Evolutionary conservation across 2,113 vertebrate species (phyloP).

Genomic region (Otis tarda): DNA sequence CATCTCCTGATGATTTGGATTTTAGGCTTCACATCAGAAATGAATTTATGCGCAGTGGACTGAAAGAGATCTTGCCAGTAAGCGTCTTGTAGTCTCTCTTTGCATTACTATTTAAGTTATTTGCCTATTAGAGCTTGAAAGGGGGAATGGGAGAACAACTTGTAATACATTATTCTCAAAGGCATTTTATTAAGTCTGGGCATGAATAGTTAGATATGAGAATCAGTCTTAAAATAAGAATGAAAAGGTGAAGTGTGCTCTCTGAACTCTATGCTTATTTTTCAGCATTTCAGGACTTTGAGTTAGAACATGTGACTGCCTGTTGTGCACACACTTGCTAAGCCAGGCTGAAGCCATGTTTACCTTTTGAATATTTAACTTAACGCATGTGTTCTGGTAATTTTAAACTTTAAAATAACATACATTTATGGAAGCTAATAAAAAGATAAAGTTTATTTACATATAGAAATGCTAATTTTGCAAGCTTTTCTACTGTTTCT

Average conservation of each 20-base stretch:
- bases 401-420: not conserved
- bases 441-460: not conserved
- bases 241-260: not conserved
- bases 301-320: not conserved
- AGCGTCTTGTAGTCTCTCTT: slow-evolving; percentile 70
- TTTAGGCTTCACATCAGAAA: slow-evolving; percentile 98
- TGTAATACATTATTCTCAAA: not conserved
- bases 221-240: slow-evolving; percentile 48
- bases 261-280: slow-evolving; percentile 3
- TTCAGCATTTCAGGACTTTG: slow-evolving; percentile 1
- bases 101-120: slow-evolving; percentile 82
- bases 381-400: not conserved
- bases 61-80: slow-evolving; percentile 95
- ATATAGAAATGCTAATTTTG: not conserved
- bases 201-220: not conserved
- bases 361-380: slow-evolving; percentile 1
- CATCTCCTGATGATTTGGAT: slow-evolving; percentile 97
- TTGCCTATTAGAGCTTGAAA: slow-evolving; percentile 45
- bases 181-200: slow-evolving; percentile 34
- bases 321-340: not conserved
- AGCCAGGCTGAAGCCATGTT: not conserved
- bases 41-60: slow-evolving; percentile 98
- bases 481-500: not conserved
- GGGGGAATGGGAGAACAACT: not conserved
- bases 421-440: not conserved